Evolutionary conservation across 2,113 vertebrate genomes (phyloP).

Genomic region (Zeus faber): DNA sequence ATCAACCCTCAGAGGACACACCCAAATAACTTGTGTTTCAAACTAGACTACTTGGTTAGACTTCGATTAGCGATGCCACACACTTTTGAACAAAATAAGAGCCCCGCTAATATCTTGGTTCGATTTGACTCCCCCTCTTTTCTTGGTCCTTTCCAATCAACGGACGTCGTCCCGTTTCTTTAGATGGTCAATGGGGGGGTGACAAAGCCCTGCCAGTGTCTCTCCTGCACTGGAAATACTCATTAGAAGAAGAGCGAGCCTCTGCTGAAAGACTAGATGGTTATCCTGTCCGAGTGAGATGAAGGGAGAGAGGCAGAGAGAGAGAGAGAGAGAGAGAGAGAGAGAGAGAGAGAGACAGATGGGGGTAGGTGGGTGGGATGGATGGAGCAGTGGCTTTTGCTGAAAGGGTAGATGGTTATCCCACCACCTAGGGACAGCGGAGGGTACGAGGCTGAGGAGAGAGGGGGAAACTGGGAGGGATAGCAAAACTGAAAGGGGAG

Average conservation of each 20-base stretch:
- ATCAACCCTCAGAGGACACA: too few relatives aligned
- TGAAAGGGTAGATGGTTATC: constrained; percentile 1
- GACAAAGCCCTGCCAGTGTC: constrained; percentile 56
- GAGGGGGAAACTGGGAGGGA: too few relatives aligned
- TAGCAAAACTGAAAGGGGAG: constrained; percentile 11
- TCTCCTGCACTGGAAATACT: constrained; percentile 45
- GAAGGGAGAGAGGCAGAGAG: constrained; percentile 23
- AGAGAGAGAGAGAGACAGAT: not conserved
- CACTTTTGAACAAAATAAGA: too few relatives aligned
- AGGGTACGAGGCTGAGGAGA: not conserved
- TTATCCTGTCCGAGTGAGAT: constrained; percentile 50
- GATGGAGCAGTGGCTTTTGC: not conserved
- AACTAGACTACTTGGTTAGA: too few relatives aligned
- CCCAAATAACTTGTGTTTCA: too few relatives aligned
- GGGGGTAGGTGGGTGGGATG: too few relatives aligned
- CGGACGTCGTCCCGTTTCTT: too few relatives aligned
- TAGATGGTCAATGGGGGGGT: constrained; percentile 24
- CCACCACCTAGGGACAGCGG: not conserved
- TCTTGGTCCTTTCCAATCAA: too few relatives aligned
- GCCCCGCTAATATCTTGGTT: too few relatives aligned
- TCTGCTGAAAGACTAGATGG: constrained; percentile 62
- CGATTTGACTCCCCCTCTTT: too few relatives aligned
- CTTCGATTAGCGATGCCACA: too few relatives aligned
- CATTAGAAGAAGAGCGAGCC: constrained; percentile 54
- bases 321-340: constrained; percentile 6